Percentiles rank a stretch among this genome's conserved stretches.
Conservation (phyloP, 2,888 invertebrate genomes). For the Oligia strigilis region DNA sequence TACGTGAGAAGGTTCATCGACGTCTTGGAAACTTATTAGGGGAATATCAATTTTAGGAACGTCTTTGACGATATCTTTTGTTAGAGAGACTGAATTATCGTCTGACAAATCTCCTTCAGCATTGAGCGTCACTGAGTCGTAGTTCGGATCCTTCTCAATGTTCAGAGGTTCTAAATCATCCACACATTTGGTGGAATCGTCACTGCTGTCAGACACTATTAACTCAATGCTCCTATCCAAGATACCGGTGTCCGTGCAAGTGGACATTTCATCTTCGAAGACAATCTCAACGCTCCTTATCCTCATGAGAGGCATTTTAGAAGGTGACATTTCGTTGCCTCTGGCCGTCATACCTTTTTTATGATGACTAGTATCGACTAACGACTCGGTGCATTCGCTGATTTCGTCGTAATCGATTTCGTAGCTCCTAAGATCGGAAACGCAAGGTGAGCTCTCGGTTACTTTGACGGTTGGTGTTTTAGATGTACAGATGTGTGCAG, state of each 20-base stretch:
- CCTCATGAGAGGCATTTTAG: slow-evolving; percentile 87
- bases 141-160: slow-evolving; percentile 76
- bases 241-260: slow-evolving; percentile 83
- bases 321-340: slow-evolving; percentile 85
- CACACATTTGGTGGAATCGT: slow-evolving; percentile 87
- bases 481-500: slow-evolving; percentile 74
- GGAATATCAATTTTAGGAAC: slow-evolving; percentile 65
- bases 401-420: slow-evolving; percentile 88
- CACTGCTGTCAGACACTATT: slow-evolving; percentile 82
- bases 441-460: slow-evolving; percentile 84
- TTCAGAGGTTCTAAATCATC: slow-evolving; percentile 83
- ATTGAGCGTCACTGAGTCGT: slow-evolving; percentile 84
- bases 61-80: slow-evolving; percentile 71
- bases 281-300: slow-evolving; percentile 88
- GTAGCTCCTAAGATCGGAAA: slow-evolving; percentile 83
- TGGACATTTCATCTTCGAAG: slow-evolving; percentile 87
- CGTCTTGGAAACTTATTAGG: slow-evolving; percentile 68
- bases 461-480: slow-evolving; percentile 75
- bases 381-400: slow-evolving; percentile 84
- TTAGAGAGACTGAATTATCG: slow-evolving; percentile 79
- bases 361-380: slow-evolving; percentile 73
- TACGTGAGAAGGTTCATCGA: slow-evolving; percentile 72
- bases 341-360: slow-evolving; percentile 80
- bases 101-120: slow-evolving; percentile 85
- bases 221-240: slow-evolving; percentile 84